Conservation (phyloP, 2,797 vertebrate genomes). For the Microctenopoma lineatum region DNA sequence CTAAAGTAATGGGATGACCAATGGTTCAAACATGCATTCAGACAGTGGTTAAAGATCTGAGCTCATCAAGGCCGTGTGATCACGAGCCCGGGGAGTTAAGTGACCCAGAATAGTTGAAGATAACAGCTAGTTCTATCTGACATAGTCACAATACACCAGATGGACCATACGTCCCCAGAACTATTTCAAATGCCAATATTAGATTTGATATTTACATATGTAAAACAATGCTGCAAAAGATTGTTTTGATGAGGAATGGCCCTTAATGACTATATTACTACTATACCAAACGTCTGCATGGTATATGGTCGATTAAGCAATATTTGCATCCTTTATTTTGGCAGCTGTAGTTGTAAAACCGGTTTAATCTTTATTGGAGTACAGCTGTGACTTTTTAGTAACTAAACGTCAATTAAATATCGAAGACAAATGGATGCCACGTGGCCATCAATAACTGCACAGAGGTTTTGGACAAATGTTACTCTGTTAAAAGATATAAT, state of each 20-base stretch:
- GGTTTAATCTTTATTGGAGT: not conserved
- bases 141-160: not conserved
- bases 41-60: conserved; percentile 22
- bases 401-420: not conserved
- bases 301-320: not conserved
- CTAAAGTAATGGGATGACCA: conserved; percentile 33
- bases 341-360: not conserved
- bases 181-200: not conserved
- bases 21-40: conserved; percentile 9
- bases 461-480: not conserved
- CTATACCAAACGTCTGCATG: not conserved
- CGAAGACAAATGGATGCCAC: no score
- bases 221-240: not conserved
- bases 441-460: not conserved
- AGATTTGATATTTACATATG: not conserved
- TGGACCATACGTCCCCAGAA: not conserved
- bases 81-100: conserved; percentile 15
- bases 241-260: not conserved
- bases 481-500: not conserved
- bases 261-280: not conserved
- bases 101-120: not conserved
- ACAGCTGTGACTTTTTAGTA: not conserved
- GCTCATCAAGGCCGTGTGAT: conserved; percentile 8
- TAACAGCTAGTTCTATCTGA: conserved; percentile 10
- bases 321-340: conserved; percentile 12